phyloP scores from a whole-genome alignment of 2,797 vertebrate genomes.

The Rhinoraja longicauda region DNA sequence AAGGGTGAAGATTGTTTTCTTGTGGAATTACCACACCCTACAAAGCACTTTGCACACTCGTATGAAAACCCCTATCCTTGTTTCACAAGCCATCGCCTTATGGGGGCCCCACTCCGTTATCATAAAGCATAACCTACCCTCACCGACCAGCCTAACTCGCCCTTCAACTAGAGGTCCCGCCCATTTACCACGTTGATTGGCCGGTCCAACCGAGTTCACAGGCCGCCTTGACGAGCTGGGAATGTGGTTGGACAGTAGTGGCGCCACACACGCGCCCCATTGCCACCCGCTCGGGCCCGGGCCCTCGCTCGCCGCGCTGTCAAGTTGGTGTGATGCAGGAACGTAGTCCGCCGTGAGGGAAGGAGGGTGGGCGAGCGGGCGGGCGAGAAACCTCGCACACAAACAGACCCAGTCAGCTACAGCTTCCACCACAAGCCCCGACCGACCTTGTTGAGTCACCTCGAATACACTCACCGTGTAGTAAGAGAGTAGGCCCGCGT shows the following conservation, averaged over 20 bases:
- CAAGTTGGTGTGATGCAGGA: neutral
- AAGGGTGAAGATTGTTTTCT: too few species aligned
- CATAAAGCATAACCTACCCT: too few species aligned
- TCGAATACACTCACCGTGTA: slow-evolving; percentile 77
- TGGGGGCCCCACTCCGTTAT: neutral
- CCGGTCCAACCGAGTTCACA: neutral
- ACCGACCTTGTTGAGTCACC: neutral
- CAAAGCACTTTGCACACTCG: neutral
- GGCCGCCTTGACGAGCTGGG: accelerated
- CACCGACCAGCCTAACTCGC: neutral
- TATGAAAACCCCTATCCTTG: too few species aligned
- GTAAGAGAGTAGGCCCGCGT: slow-evolving; percentile 88
- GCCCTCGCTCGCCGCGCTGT: neutral
- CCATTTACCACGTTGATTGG: neutral
- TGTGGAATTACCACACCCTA: neutral
- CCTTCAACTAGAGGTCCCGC: neutral
- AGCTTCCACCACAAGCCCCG: slow-evolving; percentile 24
- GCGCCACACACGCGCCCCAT: neutral
- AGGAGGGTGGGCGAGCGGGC: too few species aligned
- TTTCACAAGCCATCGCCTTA: neutral
- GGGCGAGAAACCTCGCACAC: neutral
- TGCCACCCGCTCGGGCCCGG: neutral
- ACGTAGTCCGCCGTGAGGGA: neutral
- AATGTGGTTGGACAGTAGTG: neutral
- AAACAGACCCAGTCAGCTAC: neutral